Conservation (phyloP, 2,797 vertebrate species). For the Sarcophilus harrisii region DNA sequence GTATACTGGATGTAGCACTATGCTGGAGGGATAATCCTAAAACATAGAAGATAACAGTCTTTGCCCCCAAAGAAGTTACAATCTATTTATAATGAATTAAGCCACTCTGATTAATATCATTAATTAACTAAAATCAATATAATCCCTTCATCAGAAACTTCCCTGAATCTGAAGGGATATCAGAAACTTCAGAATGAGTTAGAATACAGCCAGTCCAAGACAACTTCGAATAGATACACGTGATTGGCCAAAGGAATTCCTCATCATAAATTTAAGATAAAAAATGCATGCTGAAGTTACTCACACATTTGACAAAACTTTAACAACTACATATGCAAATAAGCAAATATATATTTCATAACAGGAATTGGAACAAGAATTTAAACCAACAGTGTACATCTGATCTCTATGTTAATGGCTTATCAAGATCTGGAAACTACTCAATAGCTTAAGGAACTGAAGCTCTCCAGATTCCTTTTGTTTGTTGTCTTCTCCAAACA, state of each 20-base stretch:
- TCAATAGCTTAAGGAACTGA: neutral
- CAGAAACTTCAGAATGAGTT: slow-evolving; percentile 57
- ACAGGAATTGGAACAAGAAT: neutral
- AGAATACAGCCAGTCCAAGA: slow-evolving; percentile 52
- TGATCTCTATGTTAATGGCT: neutral
- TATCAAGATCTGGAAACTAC: neutral
- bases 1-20: neutral
- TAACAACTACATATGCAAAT: slow-evolving; percentile 41
- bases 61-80: neutral
- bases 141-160: too few species aligned
- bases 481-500: neutral
- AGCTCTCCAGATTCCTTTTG: neutral
- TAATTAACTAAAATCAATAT: slow-evolving; percentile 20
- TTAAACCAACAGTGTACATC: neutral
- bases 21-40: neutral
- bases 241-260: slow-evolving; percentile 12
- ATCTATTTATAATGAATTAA: neutral
- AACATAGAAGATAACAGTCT: neutral
- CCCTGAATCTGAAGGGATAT: too few species aligned
- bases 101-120: neutral
- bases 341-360: slow-evolving; percentile 30
- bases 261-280: slow-evolving; percentile 31
- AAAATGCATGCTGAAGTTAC: neutral
- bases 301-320: neutral
- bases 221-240: slow-evolving; percentile 27